Percentiles rank a stretch among this genome's conserved stretches.
These are phyloP conservation scores for Megaptera novaeangliae DNA, from an alignment of 2,113 vertebrate genomes.

Conservation along the genomic window DNA sequence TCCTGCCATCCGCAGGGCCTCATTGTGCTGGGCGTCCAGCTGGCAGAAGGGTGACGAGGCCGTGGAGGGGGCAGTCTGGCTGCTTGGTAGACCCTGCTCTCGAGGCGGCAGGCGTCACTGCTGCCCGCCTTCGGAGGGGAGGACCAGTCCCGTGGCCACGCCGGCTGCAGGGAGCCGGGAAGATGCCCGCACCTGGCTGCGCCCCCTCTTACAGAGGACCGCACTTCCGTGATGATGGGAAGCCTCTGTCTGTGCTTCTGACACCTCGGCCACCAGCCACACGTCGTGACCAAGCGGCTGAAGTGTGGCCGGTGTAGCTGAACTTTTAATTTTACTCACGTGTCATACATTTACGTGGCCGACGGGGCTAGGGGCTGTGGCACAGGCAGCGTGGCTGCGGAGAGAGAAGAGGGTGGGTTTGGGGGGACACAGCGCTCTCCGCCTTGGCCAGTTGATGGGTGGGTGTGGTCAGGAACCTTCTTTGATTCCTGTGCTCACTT, in stretches of 20 bases:
- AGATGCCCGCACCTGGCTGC: neutral
- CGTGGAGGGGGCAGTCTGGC: neutral
- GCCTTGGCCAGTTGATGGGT: too few species aligned
- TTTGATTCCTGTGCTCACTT: neutral
- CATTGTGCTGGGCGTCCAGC: neutral
- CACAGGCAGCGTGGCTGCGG: neutral
- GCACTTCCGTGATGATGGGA: neutral
- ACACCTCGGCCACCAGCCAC: neutral
- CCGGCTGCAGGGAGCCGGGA: neutral
- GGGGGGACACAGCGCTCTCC: accelerated
- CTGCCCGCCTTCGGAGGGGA: neutral
- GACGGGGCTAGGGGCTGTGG: neutral
- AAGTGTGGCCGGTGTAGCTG: neutral
- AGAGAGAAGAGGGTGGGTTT: too few species aligned
- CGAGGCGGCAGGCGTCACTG: neutral
- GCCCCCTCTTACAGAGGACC: neutral
- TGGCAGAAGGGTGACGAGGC: neutral
- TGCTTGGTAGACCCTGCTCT: neutral
- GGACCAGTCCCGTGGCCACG: neutral
- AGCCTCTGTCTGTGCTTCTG: neutral
- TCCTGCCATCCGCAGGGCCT: neutral
- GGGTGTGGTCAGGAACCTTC: neutral
- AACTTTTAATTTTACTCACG: neutral
- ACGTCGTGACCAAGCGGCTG: neutral
- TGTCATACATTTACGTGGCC: neutral